phyloP scores from a whole-genome alignment of 2,797 vertebrate genomes.

The Thalassophryne amazonica region DNA sequence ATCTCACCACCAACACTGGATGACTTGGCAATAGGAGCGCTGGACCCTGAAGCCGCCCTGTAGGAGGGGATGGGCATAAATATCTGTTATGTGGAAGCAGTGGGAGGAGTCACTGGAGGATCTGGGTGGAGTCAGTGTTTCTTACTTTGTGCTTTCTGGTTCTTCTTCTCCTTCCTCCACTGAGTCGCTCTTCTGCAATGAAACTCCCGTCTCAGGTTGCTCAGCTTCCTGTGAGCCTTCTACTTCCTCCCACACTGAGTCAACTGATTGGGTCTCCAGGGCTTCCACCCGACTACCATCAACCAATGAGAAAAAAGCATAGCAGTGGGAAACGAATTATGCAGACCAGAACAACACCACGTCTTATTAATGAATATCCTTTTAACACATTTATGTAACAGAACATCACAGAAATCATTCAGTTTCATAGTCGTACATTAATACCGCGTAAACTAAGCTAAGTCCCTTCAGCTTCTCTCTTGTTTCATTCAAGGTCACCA shows the following conservation, averaged over 20 bases:
- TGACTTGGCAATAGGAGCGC: constrained; percentile 84
- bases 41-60: constrained; percentile 71
- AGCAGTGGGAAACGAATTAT: constrained; percentile 15
- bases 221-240: constrained; percentile 27
- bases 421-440: too few relatives aligned
- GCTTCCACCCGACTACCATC: constrained; percentile 34
- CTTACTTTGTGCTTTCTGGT: constrained; percentile 57
- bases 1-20: constrained; percentile 90
- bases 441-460: too few relatives aligned
- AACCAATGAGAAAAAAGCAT: constrained; percentile 13
- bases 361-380: too few relatives aligned
- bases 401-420: too few relatives aligned
- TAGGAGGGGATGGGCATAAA: constrained; percentile 45
- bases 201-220: constrained; percentile 2
- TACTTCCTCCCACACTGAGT: constrained; percentile 25
- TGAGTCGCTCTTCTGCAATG: constrained; percentile 43
- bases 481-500: too few relatives aligned
- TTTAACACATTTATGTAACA: too few relatives aligned
- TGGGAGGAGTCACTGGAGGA: constrained; percentile 36
- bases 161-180: constrained; percentile 46
- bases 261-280: constrained; percentile 35
- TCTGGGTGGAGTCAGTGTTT: constrained; percentile 2
- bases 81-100: not conserved
- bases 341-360: not conserved
- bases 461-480: too few relatives aligned